phyloP scores from a whole-genome alignment of 2,888 invertebrate species.

The Ophion obscuratus region DNA sequence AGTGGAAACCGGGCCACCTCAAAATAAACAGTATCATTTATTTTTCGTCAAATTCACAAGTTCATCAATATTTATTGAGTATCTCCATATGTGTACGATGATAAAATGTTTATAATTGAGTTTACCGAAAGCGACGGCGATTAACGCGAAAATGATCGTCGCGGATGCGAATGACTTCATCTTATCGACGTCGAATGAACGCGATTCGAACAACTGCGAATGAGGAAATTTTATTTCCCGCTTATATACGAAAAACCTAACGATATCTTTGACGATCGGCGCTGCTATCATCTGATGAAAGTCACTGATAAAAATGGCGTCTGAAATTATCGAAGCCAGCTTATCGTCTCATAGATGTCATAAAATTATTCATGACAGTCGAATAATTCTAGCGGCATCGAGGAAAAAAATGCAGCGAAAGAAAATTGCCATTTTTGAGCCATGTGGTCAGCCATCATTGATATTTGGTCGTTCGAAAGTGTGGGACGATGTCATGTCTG shows the following conservation, averaged over 20 bases:
- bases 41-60: background rate
- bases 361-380: background rate
- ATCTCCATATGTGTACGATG: background rate
- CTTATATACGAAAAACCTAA: constrained; percentile 41
- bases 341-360: background rate
- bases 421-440: background rate
- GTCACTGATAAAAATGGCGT: background rate
- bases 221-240: background rate
- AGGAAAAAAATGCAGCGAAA: background rate
- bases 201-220: constrained; percentile 1
- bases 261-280: constrained; percentile 8
- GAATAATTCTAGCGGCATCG: background rate
- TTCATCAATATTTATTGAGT: background rate
- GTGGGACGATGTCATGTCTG: background rate
- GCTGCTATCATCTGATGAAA: background rate
- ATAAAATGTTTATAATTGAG: background rate
- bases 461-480: no score
- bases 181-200: constrained; percentile 12
- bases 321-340: background rate
- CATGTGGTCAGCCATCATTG: background rate
- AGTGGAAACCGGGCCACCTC: background rate
- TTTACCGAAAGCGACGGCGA: constrained; percentile 37
- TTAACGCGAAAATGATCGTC: constrained; percentile 21
- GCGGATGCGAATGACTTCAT: constrained; percentile 30
- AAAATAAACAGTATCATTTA: background rate